Percentiles rank a stretch among this genome's conserved stretches.
phyloP scores from a whole-genome alignment of 2,888 invertebrate species.

The Sminthurides aquaticus region DNA sequence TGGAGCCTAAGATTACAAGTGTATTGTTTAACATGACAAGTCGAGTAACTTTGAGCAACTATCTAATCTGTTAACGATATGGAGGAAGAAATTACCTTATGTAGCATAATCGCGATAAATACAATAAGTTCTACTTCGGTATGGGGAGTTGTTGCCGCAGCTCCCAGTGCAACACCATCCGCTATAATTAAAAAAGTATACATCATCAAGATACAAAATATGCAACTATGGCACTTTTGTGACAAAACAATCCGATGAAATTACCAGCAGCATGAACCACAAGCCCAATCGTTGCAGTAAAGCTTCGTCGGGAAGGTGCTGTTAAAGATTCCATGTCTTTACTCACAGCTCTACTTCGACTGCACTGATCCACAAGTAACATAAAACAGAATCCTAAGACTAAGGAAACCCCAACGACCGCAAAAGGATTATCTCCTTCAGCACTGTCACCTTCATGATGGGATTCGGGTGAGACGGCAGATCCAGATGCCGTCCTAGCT shows the following conservation, averaged over 20 bases:
- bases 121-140: constrained; percentile 95
- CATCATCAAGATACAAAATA: neutral
- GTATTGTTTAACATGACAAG: neutral
- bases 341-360: constrained; percentile 55
- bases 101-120: constrained; percentile 96
- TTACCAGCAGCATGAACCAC: constrained; percentile 94
- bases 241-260: constrained; percentile 21
- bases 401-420: constrained; percentile 82
- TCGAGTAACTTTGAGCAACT: no score
- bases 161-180: constrained; percentile 95
- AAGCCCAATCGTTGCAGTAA: constrained; percentile 91
- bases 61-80: no score
- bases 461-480: constrained; percentile 4
- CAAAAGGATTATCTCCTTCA: constrained; percentile 56
- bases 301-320: constrained; percentile 50
- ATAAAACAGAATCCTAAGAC: constrained; percentile 95
- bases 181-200: constrained; percentile 54
- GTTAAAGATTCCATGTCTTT: constrained; percentile 32
- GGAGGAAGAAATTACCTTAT: no score
- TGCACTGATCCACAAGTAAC: constrained; percentile 86
- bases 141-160: constrained; percentile 92
- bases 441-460: constrained; percentile 10
- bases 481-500: neutral
- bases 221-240: neutral
- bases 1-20: constrained; percentile 61